These are phyloP conservation scores for Rhodeus uyekii DNA, from an alignment of 2,797 vertebrate species.

Conservation along the genomic window DNA sequence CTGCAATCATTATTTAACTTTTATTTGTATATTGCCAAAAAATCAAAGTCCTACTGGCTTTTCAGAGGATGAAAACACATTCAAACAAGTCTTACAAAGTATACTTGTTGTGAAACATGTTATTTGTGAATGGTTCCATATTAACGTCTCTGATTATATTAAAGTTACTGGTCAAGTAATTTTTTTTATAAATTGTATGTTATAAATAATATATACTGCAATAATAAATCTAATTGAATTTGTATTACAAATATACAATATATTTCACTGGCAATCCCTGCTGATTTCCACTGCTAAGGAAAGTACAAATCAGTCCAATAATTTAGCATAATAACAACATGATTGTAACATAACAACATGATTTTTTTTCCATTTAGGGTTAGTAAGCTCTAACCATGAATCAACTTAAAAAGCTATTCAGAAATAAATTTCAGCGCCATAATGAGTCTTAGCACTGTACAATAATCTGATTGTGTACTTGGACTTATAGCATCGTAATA, in stretches of 20 bases:
- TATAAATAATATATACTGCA: no score
- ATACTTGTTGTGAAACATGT: no score
- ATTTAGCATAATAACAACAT: neutral
- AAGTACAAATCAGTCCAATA: no score
- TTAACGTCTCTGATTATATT: no score
- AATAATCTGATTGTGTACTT: neutral
- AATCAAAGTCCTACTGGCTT: neutral
- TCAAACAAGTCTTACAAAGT: neutral
- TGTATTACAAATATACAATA: neutral
- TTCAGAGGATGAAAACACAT: neutral
- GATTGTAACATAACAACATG: neutral
- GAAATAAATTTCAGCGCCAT: neutral
- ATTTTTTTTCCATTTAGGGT: neutral
- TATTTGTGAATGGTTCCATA: no score
- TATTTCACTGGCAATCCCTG: neutral
- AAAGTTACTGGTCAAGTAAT: no score
- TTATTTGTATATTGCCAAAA: neutral
- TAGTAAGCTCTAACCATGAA: neutral
- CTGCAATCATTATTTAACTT: neutral
- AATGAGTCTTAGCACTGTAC: neutral
- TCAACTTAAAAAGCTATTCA: neutral
- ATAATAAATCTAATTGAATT: neutral
- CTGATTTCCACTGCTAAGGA: neutral
- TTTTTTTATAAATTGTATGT: no score
- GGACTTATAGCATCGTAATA: neutral